These are phyloP conservation scores for Ditylenchus dipsaci DNA, from an alignment of 1,140 invertebrate genomes.

Conservation along the genomic window DNA sequence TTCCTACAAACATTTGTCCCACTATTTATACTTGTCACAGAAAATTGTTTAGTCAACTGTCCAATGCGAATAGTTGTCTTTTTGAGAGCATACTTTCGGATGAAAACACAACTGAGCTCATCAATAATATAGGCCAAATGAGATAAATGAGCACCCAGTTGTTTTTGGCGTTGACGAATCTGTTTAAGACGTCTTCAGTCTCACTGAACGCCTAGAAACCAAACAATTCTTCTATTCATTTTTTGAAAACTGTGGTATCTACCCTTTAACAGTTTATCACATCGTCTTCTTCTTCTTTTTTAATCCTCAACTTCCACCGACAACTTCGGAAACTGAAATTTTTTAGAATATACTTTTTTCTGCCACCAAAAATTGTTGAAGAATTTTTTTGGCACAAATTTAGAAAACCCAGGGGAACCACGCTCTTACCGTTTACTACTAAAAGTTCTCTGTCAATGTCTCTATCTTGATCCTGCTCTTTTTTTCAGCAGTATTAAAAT, in stretches of 20 bases:
- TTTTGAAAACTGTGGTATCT: background rate
- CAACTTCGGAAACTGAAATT: constrained; percentile 42
- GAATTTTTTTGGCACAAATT: too few species aligned
- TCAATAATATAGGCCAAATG: background rate
- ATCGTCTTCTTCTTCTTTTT: constrained; percentile 48
- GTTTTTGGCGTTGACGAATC: constrained; percentile 22
- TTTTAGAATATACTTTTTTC: too few species aligned
- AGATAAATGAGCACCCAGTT: constrained; percentile 21
- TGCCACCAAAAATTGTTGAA: too few species aligned
- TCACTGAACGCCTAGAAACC: constrained; percentile 29
- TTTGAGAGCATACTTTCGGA: background rate
- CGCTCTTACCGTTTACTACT: too few species aligned
- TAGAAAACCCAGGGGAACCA: too few species aligned
- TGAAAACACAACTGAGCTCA: background rate
- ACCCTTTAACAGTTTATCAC: constrained; percentile 24
- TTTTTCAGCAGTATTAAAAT: too few species aligned
- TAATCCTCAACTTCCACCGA: constrained; percentile 45
- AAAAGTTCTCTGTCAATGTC: too few species aligned
- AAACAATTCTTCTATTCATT: too few species aligned
- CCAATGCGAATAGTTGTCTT: background rate
- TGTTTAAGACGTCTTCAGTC: constrained; percentile 26
- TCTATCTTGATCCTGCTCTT: too few species aligned
- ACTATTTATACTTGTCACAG: background rate
- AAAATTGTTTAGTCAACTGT: background rate
- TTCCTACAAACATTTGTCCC: too few species aligned